Evolutionary conservation across 1,140 invertebrate genomes (phyloP).

Genomic region (Oryctes rhinoceros): DNA sequence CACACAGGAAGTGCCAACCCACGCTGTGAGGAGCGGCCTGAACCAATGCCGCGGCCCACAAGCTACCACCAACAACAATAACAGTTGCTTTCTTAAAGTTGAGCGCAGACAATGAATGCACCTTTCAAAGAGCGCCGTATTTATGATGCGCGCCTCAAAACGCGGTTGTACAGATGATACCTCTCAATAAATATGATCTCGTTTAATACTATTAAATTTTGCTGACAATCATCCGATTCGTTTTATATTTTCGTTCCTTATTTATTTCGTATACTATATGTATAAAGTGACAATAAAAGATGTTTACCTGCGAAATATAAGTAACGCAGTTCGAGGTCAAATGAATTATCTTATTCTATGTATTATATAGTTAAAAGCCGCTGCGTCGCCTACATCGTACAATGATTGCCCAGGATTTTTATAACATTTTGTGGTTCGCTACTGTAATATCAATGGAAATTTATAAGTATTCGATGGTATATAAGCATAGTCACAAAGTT

Average conservation of each 20-base stretch:
- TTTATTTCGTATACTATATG: background rate
- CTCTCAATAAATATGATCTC: constrained; percentile 32
- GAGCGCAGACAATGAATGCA: constrained; percentile 41
- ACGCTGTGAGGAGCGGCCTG: constrained; percentile 53
- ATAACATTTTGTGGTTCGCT: too few relatives aligned
- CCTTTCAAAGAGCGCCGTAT: constrained; percentile 36
- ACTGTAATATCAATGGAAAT: too few relatives aligned
- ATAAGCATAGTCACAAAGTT: too few relatives aligned
- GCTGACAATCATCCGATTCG: background rate
- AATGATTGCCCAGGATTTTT: background rate
- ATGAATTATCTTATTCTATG: background rate
- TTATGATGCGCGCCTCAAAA: constrained; percentile 29
- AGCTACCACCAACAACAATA: constrained; percentile 48
- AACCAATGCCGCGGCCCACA: constrained; percentile 52
- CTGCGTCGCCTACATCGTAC: background rate
- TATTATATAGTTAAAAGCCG: background rate
- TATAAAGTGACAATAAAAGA: background rate
- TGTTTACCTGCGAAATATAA: background rate
- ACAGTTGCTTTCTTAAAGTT: constrained; percentile 41
- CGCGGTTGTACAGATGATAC: constrained; percentile 14
- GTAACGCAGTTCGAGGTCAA: background rate
- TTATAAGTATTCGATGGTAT: too few relatives aligned
- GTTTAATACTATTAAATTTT: constrained; percentile 27
- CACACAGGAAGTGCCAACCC: constrained; percentile 53
- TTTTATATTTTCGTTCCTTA: background rate